Base-by-base conservation (phyloP, 2,113 vertebrate genomes). In the Sakesphorus luctuosus region DNA sequence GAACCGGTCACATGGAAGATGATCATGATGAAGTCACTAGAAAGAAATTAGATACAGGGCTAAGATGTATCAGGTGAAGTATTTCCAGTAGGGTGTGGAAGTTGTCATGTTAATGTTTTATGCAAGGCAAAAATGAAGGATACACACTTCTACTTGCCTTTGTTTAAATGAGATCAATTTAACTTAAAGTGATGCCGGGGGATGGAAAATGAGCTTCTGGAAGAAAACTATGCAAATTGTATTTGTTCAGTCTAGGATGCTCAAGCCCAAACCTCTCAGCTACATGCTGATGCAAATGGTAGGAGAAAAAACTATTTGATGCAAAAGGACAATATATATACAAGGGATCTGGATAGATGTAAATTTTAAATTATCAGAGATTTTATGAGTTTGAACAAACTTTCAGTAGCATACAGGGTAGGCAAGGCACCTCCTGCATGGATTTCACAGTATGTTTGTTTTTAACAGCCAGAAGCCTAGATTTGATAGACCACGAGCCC, bases 51-150 rank as follows among this genome's bases (percentile, higher is more conserved):
- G 63, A 35, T 11, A 36, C 10, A 63, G 28, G 1, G 2, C 68
- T 50, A 19, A 76, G 68, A 56, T 11, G 11, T 14, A 35, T 25
- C 40, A 43, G 55, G 35, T 29, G 69, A 66, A 61, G 5, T 38
- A 26, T 56, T 90, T 87, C 59, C 29, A 61, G 33, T 7, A 25
- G 43, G 11, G 6, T 4, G 1, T 55, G 77, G 61, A 69, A 89
- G 65, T 5, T 20, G 20, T 35, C 59, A 74, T 35, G 25, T 25
- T 68, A 15, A n/a, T 15, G 16, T 29, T 20, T 13, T 28, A n/a
- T 7, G 15, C 17, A 56, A 67, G 19, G 73, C 29, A 50, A 9
- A 33, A 53, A 75, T 0, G 0, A 65, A 43, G 33, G 28, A 38
- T 18, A 19, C 6, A 46, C 23, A 6, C 11, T 65, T 59, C 73